phyloP scores from a whole-genome alignment of 2,113 vertebrate species.

The Probosciger aterrimus region DNA sequence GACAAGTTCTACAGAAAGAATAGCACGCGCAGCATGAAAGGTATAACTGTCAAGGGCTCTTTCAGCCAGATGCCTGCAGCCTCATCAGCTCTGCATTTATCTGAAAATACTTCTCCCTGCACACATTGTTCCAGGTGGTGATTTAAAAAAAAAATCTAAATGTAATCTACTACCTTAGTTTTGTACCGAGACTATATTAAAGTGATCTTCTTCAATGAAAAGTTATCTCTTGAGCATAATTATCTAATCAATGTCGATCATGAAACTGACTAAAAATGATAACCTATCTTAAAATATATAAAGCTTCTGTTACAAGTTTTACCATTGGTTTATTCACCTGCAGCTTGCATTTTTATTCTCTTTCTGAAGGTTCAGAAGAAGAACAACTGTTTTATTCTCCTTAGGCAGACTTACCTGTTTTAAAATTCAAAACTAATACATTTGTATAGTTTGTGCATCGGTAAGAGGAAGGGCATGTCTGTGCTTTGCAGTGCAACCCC shows the following conservation, averaged over 20 bases:
- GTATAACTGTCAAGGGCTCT: background rate
- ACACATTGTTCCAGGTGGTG: background rate
- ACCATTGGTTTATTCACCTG: background rate
- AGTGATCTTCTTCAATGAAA: background rate
- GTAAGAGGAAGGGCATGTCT: background rate
- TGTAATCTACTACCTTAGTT: background rate
- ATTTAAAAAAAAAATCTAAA: background rate
- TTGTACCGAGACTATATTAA: background rate
- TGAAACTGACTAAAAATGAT: background rate
- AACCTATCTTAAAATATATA: background rate
- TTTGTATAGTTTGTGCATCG: background rate
- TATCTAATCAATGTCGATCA: background rate
- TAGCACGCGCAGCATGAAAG: background rate
- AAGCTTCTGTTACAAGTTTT: background rate
- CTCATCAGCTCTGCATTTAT: background rate
- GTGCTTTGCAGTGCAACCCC: background rate
- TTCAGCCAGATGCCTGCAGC: background rate
- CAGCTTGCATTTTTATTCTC: background rate
- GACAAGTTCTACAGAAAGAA: background rate
- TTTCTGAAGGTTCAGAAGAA: background rate
- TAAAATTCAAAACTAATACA: background rate
- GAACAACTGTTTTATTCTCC: background rate
- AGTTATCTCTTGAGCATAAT: background rate
- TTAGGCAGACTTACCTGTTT: background rate
- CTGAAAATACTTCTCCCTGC: background rate